phyloP scores from a whole-genome alignment of 2,888 invertebrate genomes.

The Hipparchia sbordonii region DNA sequence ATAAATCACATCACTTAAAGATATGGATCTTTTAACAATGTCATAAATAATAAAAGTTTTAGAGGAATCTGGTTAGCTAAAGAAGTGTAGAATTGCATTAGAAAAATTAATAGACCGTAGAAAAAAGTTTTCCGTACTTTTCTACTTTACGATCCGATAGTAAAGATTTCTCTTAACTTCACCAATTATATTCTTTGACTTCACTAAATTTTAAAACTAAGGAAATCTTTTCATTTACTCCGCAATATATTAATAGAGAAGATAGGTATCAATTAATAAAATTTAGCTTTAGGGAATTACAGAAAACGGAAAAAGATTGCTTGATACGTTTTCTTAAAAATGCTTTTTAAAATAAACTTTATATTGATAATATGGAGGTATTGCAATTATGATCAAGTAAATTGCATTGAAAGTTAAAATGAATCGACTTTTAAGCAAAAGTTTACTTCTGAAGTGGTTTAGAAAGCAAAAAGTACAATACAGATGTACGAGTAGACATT shows the following conservation, averaged over 20 bases:
- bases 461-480: not conserved
- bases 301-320: no score
- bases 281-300: no score
- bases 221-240: not conserved
- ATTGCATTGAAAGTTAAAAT: not conserved
- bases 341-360: not conserved
- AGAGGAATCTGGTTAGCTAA: not conserved
- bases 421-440: not conserved
- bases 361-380: not conserved
- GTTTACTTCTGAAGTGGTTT: not conserved
- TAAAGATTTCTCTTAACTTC: not conserved
- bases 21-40: not conserved
- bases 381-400: no score
- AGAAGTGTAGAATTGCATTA: not conserved
- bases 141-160: not conserved
- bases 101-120: conserved; percentile 16
- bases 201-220: not conserved
- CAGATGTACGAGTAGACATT: not conserved
- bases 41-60: not conserved
- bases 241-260: no score
- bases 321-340: not conserved
- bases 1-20: not conserved
- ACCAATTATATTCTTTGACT: no score
- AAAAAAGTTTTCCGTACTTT: not conserved
- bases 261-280: no score